Evolutionary conservation across 2,888 invertebrate species (phyloP).

Genomic region (Odontocerum albicorne): DNA sequence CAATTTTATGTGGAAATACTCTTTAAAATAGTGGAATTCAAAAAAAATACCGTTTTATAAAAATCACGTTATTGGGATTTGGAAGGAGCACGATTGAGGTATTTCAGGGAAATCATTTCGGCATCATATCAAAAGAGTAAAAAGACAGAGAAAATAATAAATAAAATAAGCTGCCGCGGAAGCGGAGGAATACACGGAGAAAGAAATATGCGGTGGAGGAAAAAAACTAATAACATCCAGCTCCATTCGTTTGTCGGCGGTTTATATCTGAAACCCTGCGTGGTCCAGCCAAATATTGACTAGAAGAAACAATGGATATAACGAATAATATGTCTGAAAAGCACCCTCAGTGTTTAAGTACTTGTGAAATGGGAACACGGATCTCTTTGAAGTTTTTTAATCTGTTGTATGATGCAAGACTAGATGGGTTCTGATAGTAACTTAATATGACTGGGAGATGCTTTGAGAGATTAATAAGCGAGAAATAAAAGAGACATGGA

Average conservation of each 20-base stretch:
- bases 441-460: too few species aligned
- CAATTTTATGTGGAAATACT: too few species aligned
- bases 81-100: background rate
- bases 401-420: constrained; percentile 46
- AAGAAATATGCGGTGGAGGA: constrained; percentile 29
- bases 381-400: constrained; percentile 33
- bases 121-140: constrained; percentile 20
- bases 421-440: too few species aligned
- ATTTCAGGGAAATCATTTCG: background rate
- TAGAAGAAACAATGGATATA: constrained; percentile 52
- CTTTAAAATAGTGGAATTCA: too few species aligned
- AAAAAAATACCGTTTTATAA: too few species aligned
- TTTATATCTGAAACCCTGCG: constrained; percentile 18
- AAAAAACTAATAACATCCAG: constrained; percentile 35
- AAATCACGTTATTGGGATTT: too few species aligned
- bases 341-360: background rate
- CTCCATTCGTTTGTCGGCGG: constrained; percentile 34
- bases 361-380: constrained; percentile 4
- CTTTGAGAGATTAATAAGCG: too few species aligned
- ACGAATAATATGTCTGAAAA: constrained; percentile 17
- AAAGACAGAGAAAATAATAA: constrained; percentile 19
- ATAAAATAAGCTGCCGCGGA: too few species aligned
- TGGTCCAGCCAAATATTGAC: constrained; percentile 58
- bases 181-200: constrained; percentile 29
- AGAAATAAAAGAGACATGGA: too few species aligned